Evolutionary conservation across 1,140 invertebrate species (phyloP), one percentile per base, ranked within the genome.

Genomic region (Pogonognathellus flavescens): DNA sequence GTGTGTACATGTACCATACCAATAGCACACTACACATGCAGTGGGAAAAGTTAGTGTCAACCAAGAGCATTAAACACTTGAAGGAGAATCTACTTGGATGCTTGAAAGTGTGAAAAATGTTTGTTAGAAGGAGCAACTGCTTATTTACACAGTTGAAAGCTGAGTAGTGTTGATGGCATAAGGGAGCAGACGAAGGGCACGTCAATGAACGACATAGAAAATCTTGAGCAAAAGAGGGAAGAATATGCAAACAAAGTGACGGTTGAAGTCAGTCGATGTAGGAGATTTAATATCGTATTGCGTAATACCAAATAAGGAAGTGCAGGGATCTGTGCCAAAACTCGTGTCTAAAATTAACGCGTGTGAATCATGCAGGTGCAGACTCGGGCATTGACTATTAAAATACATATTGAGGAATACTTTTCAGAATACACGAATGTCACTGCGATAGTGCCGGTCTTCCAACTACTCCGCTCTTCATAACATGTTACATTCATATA

Each of bases 351-450:
- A 88, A 87, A 82, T 87, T 88, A 88, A 88, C 70, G 82, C 83
- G 82, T 85, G 86, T 88, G 88, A 88, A 86, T 88, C 88, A 88
- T 88, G 84, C 86, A 87, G 88, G 88, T 86, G 85, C 84, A 85
- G 85, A 86, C 59, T 84, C 25, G 11, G 60, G 50, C 52, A 72
- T 62, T 18, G 31, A 85, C 66, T 84, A 84, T 57, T 57, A 84
- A 57, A 60, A 84, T 72, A 82, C 57, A 82, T 82, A 82, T 82
- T 59, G 31, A 82, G 80, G 10, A 49, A 20, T 80, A 31, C 13
- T 18, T n/a, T 81, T 81, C 41, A n/a, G 57, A 62, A 82, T 82
- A 59, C 81, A 62, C 41, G 55, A 60, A 41, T 82, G 81, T 62
- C 81, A 82, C 59, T 57, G 53, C 18, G 20, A n/a, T 55, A 14